phyloP scores from a whole-genome alignment of 2,113 vertebrate genomes.

The Corythaeola cristata region DNA sequence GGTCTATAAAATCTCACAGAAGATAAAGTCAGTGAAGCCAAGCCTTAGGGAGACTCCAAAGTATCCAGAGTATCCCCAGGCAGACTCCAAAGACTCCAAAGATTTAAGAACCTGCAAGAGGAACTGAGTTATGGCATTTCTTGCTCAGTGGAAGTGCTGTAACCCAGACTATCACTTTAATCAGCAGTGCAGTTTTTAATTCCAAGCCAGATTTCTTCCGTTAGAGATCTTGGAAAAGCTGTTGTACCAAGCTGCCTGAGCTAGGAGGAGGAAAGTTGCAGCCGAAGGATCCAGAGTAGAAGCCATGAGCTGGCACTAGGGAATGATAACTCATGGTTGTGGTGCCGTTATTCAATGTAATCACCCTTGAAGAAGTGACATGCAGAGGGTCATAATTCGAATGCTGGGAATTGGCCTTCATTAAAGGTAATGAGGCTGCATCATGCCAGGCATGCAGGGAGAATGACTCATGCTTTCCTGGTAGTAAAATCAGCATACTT shows the following conservation, averaged over 20 bases:
- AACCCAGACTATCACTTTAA: not conserved
- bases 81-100: not conserved
- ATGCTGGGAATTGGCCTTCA: not conserved
- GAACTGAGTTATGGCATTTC: not conserved
- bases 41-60: not conserved
- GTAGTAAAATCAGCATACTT: not conserved
- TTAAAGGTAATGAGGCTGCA: not conserved
- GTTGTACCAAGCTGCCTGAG: not conserved
- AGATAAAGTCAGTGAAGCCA: not conserved
- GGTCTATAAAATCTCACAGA: not conserved
- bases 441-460: not conserved
- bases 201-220: not conserved
- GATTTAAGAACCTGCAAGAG: not conserved
- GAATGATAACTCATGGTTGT: not conserved
- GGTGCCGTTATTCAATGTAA: not conserved
- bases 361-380: not conserved
- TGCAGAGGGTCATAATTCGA: not conserved
- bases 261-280: not conserved
- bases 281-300: not conserved
- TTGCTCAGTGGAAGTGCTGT: not conserved
- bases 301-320: accelerated
- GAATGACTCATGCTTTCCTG: not conserved
- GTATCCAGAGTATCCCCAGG: not conserved
- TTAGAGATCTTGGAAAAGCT: not conserved
- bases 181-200: not conserved